Conservation (phyloP, 2,888 invertebrate species). For the Drosophila robusta region DNA sequence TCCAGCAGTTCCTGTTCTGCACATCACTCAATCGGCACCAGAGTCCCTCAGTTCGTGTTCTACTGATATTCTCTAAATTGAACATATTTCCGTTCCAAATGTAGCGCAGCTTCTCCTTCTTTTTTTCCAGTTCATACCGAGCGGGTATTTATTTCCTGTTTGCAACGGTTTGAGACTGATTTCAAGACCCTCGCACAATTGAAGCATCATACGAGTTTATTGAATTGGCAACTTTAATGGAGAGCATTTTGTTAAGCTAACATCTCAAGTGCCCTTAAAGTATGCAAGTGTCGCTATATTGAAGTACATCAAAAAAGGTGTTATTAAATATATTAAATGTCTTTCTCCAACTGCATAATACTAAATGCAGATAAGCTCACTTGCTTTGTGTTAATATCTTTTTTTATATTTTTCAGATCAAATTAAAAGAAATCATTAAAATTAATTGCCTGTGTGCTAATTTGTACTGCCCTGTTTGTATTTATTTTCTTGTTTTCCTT, state of each 20-base stretch:
- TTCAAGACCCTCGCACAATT: slow-evolving; percentile 18
- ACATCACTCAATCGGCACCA: slow-evolving; percentile 49
- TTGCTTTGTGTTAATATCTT: too few species aligned
- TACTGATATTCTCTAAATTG: slow-evolving; percentile 65
- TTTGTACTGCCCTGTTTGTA: slow-evolving; percentile 1
- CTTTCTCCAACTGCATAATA: too few species aligned
- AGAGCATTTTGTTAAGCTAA: neutral
- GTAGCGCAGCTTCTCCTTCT: slow-evolving; percentile 24
- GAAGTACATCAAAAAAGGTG: too few species aligned
- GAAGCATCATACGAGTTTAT: slow-evolving; percentile 1
- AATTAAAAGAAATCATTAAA: neutral
- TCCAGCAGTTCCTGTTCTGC: slow-evolving; percentile 10
- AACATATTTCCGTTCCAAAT: slow-evolving; percentile 70
- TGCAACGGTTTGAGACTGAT: slow-evolving; percentile 25
- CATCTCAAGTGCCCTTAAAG: too few species aligned
- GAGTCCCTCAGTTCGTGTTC: slow-evolving; percentile 27
- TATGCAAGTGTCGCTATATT: too few species aligned
- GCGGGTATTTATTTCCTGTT: slow-evolving; percentile 68
- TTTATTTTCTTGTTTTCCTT: neutral
- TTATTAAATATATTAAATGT: too few species aligned
- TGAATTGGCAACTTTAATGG: slow-evolving; percentile 19
- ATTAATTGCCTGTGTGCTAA: neutral
- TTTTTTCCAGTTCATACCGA: slow-evolving; percentile 24
- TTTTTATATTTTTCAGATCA: neutral
- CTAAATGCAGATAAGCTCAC: too few species aligned